Conservation (phyloP, 2,113 vertebrate species). For the Tachuris rubrigastra region DNA sequence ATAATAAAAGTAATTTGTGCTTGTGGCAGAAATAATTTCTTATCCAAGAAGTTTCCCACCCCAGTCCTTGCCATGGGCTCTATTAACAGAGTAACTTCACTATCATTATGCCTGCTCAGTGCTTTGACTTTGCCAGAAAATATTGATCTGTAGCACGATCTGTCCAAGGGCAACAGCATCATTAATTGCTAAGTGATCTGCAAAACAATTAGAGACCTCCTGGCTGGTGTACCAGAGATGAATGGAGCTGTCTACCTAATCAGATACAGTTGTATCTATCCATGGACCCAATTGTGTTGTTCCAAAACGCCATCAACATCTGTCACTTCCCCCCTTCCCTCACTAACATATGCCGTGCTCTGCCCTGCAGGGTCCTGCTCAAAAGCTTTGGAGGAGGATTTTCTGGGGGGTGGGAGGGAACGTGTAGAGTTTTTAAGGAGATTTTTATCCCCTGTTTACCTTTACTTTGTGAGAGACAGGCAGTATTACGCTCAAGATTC, state of each 20-base stretch:
- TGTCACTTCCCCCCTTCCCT: conserved; percentile 9
- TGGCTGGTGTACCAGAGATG: conserved; percentile 39
- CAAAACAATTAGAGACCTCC: conserved; percentile 69
- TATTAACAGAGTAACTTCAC: conserved; percentile 49
- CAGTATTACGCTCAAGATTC: not conserved
- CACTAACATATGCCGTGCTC: not conserved
- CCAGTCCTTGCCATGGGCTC: not conserved
- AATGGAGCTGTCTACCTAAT: conserved; percentile 61
- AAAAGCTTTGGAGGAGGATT: not conserved
- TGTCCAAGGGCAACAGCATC: conserved; percentile 61
- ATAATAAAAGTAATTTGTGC: not conserved
- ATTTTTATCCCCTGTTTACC: not conserved
- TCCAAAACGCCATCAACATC: conserved; percentile 14
- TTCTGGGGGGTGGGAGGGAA: accelerated
- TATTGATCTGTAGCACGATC: conserved; percentile 57
- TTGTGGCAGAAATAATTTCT: conserved; percentile 1
- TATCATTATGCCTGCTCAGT: conserved; percentile 10
- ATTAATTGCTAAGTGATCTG: conserved; percentile 74
- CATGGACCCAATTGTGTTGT: not conserved
- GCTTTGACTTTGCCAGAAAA: conserved; percentile 54
- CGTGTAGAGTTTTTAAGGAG: not conserved
- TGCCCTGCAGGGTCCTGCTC: not conserved
- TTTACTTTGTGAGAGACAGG: not conserved
- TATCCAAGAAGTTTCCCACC: not conserved
- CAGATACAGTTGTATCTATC: conserved; percentile 10